Conservation (phyloP, 1,140 invertebrate species). For the Phenacoccus solenopsis region DNA sequence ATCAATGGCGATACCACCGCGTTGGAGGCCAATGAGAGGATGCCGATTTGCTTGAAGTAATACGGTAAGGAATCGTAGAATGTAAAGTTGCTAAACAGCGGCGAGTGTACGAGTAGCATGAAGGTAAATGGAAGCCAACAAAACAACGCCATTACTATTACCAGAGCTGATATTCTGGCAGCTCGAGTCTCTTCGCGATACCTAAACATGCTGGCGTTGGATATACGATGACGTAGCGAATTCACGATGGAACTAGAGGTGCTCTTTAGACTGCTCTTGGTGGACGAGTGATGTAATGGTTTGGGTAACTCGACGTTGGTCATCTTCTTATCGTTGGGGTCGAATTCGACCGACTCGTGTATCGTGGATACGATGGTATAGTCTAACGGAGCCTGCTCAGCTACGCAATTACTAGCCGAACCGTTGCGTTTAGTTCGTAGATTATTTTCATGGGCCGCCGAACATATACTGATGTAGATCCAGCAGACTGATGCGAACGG, state of each 20-base stretch:
- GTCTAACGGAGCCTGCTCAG: slow-evolving; percentile 6
- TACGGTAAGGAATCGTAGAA: slow-evolving; percentile 33
- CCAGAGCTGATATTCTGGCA: slow-evolving; percentile 59
- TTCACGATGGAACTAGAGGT: slow-evolving; percentile 41
- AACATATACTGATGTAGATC: slow-evolving; percentile 40
- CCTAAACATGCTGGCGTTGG: slow-evolving; percentile 67
- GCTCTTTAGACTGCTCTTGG: slow-evolving; percentile 25
- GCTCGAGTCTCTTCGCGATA: slow-evolving; percentile 69
- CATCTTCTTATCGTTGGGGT: neutral
- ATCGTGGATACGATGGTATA: neutral
- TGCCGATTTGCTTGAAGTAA: slow-evolving; percentile 36
- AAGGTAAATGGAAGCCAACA: slow-evolving; percentile 56
- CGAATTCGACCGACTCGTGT: neutral
- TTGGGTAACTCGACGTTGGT: slow-evolving; percentile 5
- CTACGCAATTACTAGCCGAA: slow-evolving; percentile 23
- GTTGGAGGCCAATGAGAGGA: slow-evolving; percentile 51
- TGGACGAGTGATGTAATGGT: slow-evolving; percentile 22
- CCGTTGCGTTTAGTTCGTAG: slow-evolving; percentile 40
- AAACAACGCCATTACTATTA: slow-evolving; percentile 53
- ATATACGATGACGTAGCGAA: slow-evolving; percentile 56
- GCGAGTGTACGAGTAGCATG: slow-evolving; percentile 36
- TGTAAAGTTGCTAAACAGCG: slow-evolving; percentile 31
- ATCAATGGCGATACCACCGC: slow-evolving; percentile 59
- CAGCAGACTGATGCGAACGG: slow-evolving; percentile 39
- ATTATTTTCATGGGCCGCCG: slow-evolving; percentile 38